phyloP scores from a whole-genome alignment of 2,888 invertebrate genomes.

The Temnothorax rugatulus region DNA sequence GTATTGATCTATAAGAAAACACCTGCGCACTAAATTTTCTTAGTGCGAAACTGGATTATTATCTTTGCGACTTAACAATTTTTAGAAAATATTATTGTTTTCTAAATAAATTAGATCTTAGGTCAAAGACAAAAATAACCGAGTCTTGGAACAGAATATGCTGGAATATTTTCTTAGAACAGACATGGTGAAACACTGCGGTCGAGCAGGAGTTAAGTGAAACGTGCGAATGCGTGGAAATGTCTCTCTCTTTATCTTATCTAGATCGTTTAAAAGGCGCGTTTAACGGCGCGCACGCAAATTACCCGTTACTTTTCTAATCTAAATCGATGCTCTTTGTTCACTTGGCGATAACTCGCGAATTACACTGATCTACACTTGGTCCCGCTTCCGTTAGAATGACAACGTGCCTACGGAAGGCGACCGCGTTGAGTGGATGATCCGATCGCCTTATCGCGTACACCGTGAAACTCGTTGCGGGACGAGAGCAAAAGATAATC shows the following conservation, averaged over 20 bases:
- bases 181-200: not conserved
- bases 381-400: slow-evolving; percentile 60
- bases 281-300: slow-evolving; percentile 66
- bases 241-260: slow-evolving; percentile 59
- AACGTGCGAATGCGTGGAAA: slow-evolving; percentile 48
- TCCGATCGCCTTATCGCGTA: slow-evolving; percentile 54
- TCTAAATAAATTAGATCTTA: not conserved
- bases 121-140: not conserved
- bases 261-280: slow-evolving; percentile 60
- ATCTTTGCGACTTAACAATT: not conserved
- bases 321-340: slow-evolving; percentile 70
- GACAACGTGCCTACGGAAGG: slow-evolving; percentile 13
- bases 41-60: not conserved
- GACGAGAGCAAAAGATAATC: slow-evolving; percentile 40
- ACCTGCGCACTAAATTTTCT: slow-evolving; percentile 4
- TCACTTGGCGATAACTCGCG: slow-evolving; percentile 64
- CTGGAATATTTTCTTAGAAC: slow-evolving; percentile 18
- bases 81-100: not conserved
- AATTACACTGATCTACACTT: slow-evolving; percentile 73
- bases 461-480: slow-evolving; percentile 45
- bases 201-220: slow-evolving; percentile 9
- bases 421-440: slow-evolving; percentile 27
- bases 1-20: not conserved
- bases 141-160: not conserved
- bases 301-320: slow-evolving; percentile 73